Percentiles rank a stretch among this genome's conserved stretches.
These are phyloP conservation scores for Amblyopsis rosae DNA, from an alignment of 2,113 vertebrate species.

Conservation along the genomic window DNA sequence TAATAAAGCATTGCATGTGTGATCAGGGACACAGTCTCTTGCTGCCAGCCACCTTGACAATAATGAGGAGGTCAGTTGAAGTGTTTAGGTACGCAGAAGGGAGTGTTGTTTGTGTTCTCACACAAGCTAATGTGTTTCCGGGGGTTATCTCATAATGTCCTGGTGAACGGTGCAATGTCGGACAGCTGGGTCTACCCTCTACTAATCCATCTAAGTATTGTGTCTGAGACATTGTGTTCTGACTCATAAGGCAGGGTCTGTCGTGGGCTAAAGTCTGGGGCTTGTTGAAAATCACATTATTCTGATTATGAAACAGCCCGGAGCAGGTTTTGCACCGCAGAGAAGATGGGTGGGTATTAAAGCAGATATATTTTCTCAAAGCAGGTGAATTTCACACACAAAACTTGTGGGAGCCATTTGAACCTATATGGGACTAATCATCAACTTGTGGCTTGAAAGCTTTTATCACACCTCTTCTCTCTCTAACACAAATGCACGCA, in stretches of 20 bases:
- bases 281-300: background rate
- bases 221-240: constrained; percentile 3
- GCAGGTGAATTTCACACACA: background rate
- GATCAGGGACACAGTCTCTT: background rate
- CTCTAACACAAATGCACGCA: background rate
- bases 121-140: constrained; percentile 33
- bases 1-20: constrained; percentile 19
- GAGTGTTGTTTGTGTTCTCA: constrained; percentile 22
- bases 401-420: no score
- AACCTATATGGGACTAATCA: no score
- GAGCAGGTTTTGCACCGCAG: background rate
- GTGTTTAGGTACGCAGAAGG: constrained; percentile 28
- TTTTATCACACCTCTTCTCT: no score
- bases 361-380: background rate
- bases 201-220: background rate
- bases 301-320: constrained; percentile 3
- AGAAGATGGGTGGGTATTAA: background rate
- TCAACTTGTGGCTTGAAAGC: no score
- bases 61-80: constrained; percentile 12
- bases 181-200: constrained; percentile 1
- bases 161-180: constrained; percentile 12
- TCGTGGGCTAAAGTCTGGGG: constrained; percentile 2
- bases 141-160: constrained; percentile 43
- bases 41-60: constrained; percentile 16
- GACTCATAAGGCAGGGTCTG: background rate